phyloP scores from a whole-genome alignment of 2,113 vertebrate genomes.

The Pantherophis guttatus region DNA sequence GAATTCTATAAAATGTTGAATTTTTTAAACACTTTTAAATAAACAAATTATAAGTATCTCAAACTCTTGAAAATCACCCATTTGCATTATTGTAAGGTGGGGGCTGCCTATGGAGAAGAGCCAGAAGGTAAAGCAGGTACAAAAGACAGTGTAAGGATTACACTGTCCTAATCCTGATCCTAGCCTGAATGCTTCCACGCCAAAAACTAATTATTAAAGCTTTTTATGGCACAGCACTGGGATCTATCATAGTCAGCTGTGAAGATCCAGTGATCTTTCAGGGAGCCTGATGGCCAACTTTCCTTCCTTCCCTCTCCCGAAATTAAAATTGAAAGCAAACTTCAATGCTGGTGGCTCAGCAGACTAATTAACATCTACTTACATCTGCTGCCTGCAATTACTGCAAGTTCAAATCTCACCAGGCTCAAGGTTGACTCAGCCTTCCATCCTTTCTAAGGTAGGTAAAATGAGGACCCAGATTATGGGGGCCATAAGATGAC shows the following conservation, averaged over 20 bases:
- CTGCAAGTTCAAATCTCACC: no score
- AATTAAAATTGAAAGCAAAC: not conserved
- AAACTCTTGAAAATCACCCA: not conserved
- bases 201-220: not conserved
- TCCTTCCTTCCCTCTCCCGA: no score
- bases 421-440: no score
- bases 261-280: not conserved
- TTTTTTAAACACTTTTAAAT: not conserved
- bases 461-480: no score
- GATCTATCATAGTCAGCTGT: not conserved
- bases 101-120: not conserved
- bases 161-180: not conserved
- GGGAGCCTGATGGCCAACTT: not conserved
- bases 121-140: not conserved
- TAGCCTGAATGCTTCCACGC: not conserved
- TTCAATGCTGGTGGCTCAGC: not conserved
- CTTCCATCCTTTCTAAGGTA: no score
- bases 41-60: not conserved
- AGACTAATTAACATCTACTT: no score
- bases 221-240: not conserved
- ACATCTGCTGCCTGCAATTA: no score
- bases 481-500: no score
- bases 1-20: not conserved
- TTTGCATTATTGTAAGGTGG: not conserved
- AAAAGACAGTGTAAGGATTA: not conserved